Base-by-base conservation (phyloP, 2,888 invertebrate species). In the Acanthosepion pharaonis region DNA sequence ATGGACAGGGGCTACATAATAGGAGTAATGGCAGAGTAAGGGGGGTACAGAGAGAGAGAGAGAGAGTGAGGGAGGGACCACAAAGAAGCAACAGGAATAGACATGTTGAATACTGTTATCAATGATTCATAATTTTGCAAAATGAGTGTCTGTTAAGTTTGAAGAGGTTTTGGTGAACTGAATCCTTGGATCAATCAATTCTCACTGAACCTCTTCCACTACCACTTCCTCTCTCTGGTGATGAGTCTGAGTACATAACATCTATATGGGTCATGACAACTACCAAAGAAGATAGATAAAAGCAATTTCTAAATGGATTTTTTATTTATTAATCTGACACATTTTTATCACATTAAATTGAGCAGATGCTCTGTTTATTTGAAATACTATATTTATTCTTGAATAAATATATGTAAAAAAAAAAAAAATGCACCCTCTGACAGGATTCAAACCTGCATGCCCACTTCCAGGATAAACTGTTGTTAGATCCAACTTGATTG, bases 61-160 rank as follows among this genome's bases (percentile, higher is more conserved):
- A 28, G 78, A 28, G 23, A 25, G 64, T 4, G 64, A 25, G 64
- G 23, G 78, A 28, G 78, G n/a, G 78, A 78, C 11, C 78, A 78
- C n/a, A 78, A 18, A 33, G 78, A n/a, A 11, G 78, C 78, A 78
- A 33, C n/a, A 78, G n/a, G 78, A 28, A 33, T 20, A 78, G 78
- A 78, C 78, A 78, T 78, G 78, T 78, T 78, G 78, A n/a, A 78
- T 78, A 33, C 9, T n/a, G 11, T 15, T 11, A 78, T 78, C 78
- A 78, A 78, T 78, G 78, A 78, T 78, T 78, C 78, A 78, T 78
- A 78, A 78, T 78, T 78, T 78, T 78, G 78, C n/a, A 78, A n/a
- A 78, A 78, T 78, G n/a, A 78, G n/a, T 9, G 78, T 78, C 78
- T 33, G 78, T n/a, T 78, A 11, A 33, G n/a, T 78, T 78, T 33